phyloP scores from a whole-genome alignment of 2,888 invertebrate genomes.

The Anthoptus insignis region DNA sequence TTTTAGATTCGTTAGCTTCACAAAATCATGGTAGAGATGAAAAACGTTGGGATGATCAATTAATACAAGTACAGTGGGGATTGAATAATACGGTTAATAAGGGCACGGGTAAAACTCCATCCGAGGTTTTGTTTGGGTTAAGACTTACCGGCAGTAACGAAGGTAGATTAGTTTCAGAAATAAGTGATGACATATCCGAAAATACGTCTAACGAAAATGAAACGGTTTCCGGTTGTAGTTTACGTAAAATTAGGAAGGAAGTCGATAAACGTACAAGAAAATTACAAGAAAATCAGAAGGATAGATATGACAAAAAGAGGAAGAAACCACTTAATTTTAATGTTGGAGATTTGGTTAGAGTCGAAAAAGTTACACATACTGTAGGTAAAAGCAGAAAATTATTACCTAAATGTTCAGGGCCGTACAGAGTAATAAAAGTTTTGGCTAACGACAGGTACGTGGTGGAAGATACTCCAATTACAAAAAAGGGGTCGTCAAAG shows the following conservation, averaged over 20 bases:
- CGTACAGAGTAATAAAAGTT: not conserved
- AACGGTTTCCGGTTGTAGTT: not conserved
- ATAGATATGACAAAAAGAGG: too few species aligned
- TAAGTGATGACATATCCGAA: not conserved
- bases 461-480: too few species aligned
- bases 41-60: too few species aligned
- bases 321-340: not conserved
- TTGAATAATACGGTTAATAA: too few species aligned
- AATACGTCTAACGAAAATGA: not conserved
- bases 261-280: not conserved
- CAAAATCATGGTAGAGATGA: too few species aligned
- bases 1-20: too few species aligned
- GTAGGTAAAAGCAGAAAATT: not conserved
- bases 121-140: not conserved
- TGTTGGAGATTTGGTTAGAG: not conserved
- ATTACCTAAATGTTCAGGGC: not conserved
- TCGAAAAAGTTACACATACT: not conserved
- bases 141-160: not conserved
- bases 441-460: not conserved
- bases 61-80: too few species aligned
- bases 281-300: too few species aligned
- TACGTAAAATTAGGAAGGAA: not conserved
- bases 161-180: not conserved
- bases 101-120: not conserved
- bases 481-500: not conserved